Base-by-base conservation (phyloP, 2,888 invertebrate species). In the Epistrophe eligans region DNA sequence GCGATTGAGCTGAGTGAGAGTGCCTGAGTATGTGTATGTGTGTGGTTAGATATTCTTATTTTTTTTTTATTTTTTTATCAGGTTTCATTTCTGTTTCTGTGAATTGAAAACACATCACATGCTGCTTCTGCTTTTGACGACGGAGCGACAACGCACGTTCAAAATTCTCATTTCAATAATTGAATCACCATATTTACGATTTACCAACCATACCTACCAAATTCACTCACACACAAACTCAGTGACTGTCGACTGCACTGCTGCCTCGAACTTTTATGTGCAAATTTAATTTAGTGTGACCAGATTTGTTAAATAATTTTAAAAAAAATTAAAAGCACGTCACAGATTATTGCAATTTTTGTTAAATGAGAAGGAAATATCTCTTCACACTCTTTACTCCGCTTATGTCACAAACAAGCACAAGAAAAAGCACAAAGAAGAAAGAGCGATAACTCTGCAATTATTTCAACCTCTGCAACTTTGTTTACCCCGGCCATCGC, bases 101-200 rank as follows among this genome's bases (percentile, higher is more conserved):
- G 70, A 70, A 70, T 55, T 70, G 40, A 55, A 70, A 70, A 70
- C 55, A 70, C 55, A 70, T 55, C 70, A 70, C 55, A 70, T 52
- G 55, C 70, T 70, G 55, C 15, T 70, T 70, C 70, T 70, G 52
- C 40, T 70, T 70, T 70, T 70, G 71, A 57, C 45, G 32, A 62
- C 24, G 71, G 35, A 52, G 35, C 72, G 60, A 43, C 62, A 40
- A 84, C 70, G 77, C 38, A 81, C 73, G 81, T 79, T 74, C 62
- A 74, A 74, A 81, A 81, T 85, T 85, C 74, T 79, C 74, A 74
- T 74, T 85, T 70, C 74, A 81, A 85, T 38, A 81, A 43, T 85
- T 85, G 85, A 85, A 81, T 85, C 73, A 85, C 80, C 71, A 79
- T 45, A 43, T 5, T 55, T 35, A 35, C 35, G 6, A 55, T 79